Evolutionary conservation across 2,888 invertebrate species (phyloP).

Genomic region (Terebella lapidaria): DNA sequence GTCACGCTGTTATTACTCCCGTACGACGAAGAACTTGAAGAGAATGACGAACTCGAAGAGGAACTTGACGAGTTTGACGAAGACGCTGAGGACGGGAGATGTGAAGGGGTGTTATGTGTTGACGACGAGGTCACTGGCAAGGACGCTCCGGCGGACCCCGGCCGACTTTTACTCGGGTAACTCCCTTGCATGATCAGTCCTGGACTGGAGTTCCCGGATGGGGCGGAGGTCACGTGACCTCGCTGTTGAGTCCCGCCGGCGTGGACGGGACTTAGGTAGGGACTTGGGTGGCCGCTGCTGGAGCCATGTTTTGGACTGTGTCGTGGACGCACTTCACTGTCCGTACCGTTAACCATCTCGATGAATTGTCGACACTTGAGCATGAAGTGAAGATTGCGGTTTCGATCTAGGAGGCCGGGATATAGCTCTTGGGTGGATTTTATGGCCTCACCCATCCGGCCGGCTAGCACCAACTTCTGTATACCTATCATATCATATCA

Average conservation of each 20-base stretch:
- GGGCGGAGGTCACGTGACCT: too few species aligned
- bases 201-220: too few species aligned
- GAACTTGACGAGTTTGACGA: background rate
- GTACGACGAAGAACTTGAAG: background rate
- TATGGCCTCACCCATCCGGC: slow-evolving; percentile 93
- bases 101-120: background rate
- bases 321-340: slow-evolving; percentile 58
- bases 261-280: slow-evolving; percentile 49
- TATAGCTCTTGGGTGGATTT: slow-evolving; percentile 81
- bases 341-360: slow-evolving; percentile 75
- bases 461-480: slow-evolving; percentile 83
- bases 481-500: slow-evolving; percentile 65
- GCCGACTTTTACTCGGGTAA: background rate
- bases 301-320: slow-evolving; percentile 44
- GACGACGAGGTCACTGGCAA: background rate
- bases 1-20: background rate
- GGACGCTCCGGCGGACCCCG: background rate
- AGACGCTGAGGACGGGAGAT: background rate
- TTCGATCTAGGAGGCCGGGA: slow-evolving; percentile 86
- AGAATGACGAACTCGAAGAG: slow-evolving; percentile 1
- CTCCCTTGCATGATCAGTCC: background rate
- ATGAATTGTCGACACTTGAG: slow-evolving; percentile 97
- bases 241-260: background rate
- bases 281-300: slow-evolving; percentile 50
- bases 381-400: slow-evolving; percentile 87